Evolutionary conservation across 2,113 vertebrate species (phyloP), one percentile per base, ranked within the genome.

Genomic region (Nothocercus julius): DNA sequence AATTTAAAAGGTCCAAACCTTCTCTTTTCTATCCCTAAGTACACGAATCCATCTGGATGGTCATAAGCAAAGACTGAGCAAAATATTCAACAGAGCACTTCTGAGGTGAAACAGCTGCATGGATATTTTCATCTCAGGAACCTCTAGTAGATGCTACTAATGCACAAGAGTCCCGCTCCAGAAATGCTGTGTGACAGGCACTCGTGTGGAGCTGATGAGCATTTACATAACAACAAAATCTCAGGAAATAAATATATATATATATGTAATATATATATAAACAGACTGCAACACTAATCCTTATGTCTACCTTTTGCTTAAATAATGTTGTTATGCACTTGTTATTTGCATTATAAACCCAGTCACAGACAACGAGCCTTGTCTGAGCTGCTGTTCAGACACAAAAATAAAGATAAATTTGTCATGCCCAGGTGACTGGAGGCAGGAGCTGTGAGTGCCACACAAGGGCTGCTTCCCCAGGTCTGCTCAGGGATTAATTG

Each of bases 311-410:
- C 56, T 94, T 89, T 58, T 61, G 17, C 66, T 64, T 85, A 64
- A 88, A 75, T 74, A 84, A 61, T 59, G 64, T 85, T 70, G 76
- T 72, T 44, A 85, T 28, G 45, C 47, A 75, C 45, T 68, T 80
- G 32, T 19, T 85, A 81, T 90, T 92, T 88, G 82, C 44, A 13
- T 61, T 64, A 53, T 61, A 91, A 89, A 42, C 92, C 73, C n/a
- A 68, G 67, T 44, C 38, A 85, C 68, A 93, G 93, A 82, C 78
- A 81, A 54, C 9, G 62, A 56, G 28, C 75, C 72, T 81, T 68
- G 61, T 81, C 87, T 94, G 68, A 95, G 87, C 87, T 40, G 38
- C 73, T 85, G 64, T 38, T 92, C 85, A 96, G 72, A 90, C 72
- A 93, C 34, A 47, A 61, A 92, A 69, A 38, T 15, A 79, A 67